Evolutionary conservation across 2,888 invertebrate species (phyloP).

Genomic region (Tholera decimalis): DNA sequence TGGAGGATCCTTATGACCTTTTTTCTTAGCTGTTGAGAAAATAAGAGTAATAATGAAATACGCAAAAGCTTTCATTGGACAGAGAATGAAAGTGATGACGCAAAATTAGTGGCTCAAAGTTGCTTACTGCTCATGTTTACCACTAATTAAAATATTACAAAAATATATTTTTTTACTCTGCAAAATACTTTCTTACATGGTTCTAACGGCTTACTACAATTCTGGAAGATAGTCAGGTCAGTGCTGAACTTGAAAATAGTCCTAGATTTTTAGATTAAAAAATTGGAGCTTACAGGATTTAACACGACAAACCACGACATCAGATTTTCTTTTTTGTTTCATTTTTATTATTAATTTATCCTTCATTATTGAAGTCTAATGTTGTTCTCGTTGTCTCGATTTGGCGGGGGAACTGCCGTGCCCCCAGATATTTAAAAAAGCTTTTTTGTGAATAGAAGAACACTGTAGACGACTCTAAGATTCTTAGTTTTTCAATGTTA

Average conservation of each 20-base stretch:
- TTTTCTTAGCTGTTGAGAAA: conserved; percentile 64
- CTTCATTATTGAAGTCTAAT: no score
- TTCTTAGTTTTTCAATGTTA: no score
- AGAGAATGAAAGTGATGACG: background rate
- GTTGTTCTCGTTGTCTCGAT: no score
- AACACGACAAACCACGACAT: background rate
- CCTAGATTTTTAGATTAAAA: background rate
- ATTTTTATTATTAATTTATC: no score
- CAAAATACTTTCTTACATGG: no score
- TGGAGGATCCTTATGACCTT: conserved; percentile 55
- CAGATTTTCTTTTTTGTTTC: no score
- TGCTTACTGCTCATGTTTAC: background rate
- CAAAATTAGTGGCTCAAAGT: background rate
- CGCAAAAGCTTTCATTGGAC: background rate
- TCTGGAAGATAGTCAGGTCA: background rate
- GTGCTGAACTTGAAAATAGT: background rate
- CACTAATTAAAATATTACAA: background rate
- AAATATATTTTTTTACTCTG: conserved; percentile 2
- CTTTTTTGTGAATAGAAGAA: no score
- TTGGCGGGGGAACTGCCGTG: no score
- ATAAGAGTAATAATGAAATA: no score
- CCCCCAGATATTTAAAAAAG: no score
- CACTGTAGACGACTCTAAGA: no score
- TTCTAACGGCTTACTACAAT: conserved; percentile 3
- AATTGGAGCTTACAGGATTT: background rate